A percentile compares a stretch with the other conserved stretches of the same genome.
Evolutionary conservation across 2,113 vertebrate genomes (phyloP).

Genomic region (Myotis lucifugus): DNA sequence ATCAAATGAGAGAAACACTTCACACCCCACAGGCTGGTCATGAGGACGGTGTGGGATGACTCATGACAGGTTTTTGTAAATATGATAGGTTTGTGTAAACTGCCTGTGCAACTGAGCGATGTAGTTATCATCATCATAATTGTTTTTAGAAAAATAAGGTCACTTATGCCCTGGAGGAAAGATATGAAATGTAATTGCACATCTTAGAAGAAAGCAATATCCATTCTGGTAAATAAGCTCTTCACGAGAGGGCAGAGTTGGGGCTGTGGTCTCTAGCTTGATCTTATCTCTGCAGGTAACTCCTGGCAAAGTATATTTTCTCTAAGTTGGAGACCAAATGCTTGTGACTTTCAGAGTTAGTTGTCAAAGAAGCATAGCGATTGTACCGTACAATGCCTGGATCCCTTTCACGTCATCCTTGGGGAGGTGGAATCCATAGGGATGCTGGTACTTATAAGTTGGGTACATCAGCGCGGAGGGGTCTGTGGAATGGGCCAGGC

Average conservation of each 20-base stretch:
- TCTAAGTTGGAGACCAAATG: neutral
- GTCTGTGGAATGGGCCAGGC: slow-evolving; percentile 85
- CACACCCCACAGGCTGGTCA: neutral
- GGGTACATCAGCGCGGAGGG: slow-evolving; percentile 86
- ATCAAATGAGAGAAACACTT: neutral
- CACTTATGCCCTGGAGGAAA: neutral
- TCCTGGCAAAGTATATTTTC: neutral
- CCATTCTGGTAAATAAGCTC: neutral
- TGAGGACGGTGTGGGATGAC: neutral
- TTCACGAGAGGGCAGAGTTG: neutral
- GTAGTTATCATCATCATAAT: neutral
- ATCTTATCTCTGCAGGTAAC: neutral
- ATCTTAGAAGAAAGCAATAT: neutral
- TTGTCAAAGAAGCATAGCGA: neutral
- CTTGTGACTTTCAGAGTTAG: neutral
- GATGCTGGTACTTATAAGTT: slow-evolving; percentile 84
- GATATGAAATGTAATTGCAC: neutral
- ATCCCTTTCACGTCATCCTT: slow-evolving; percentile 85
- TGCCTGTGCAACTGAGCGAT: neutral
- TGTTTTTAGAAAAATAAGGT: slow-evolving; percentile 13
- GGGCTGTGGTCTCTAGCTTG: neutral
- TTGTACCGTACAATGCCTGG: slow-evolving; percentile 83
- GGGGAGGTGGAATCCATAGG: slow-evolving; percentile 82
- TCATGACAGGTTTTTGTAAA: neutral
- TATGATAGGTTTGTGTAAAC: neutral